Percentiles rank a stretch among this genome's conserved stretches.
These are phyloP conservation scores for Drosophila murphyi DNA, from an alignment of 1,140 invertebrate genomes.

Conservation along the genomic window DNA sequence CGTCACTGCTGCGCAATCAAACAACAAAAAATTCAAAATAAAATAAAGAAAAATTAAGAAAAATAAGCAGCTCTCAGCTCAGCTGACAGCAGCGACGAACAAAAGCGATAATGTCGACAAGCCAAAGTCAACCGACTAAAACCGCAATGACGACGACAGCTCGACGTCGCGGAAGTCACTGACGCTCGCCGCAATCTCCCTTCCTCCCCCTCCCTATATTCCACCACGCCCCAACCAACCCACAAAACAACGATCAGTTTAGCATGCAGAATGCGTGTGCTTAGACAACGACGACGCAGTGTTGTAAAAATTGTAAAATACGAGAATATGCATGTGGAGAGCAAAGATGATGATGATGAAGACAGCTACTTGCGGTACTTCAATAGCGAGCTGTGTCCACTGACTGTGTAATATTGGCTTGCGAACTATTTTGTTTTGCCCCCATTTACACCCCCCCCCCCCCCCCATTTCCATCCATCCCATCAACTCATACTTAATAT, in stretches of 20 bases:
- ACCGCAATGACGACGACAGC: conserved; percentile 32
- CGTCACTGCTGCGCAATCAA: conserved; percentile 50
- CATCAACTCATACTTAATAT: background rate
- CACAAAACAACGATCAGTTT: conserved; percentile 21
- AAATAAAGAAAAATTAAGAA: conserved; percentile 46
- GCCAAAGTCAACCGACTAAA: conserved; percentile 29
- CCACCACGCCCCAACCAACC: background rate
- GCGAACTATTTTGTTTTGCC: conserved; percentile 56
- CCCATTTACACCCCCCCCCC: too few species aligned
- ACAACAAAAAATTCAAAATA: conserved; percentile 47
- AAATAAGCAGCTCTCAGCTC: conserved; percentile 30
- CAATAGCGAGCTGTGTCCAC: conserved; percentile 48
- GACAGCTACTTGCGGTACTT: conserved; percentile 16
- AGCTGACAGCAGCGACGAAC: conserved; percentile 19
- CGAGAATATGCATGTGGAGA: conserved; percentile 47
- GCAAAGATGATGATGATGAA: background rate
- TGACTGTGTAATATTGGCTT: conserved; percentile 67
- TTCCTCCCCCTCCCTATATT: background rate
- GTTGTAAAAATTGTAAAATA: conserved; percentile 66
- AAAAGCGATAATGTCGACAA: conserved; percentile 54
- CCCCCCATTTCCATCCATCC: too few species aligned
- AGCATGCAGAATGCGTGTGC: conserved; percentile 63
- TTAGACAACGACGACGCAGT: conserved; percentile 15
- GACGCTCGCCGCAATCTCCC: conserved; percentile 21
- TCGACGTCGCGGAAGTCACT: conserved; percentile 8